These are phyloP conservation scores for Craterocephalus amniculus DNA, from an alignment of 2,797 vertebrate genomes.

Conservation along the genomic window DNA sequence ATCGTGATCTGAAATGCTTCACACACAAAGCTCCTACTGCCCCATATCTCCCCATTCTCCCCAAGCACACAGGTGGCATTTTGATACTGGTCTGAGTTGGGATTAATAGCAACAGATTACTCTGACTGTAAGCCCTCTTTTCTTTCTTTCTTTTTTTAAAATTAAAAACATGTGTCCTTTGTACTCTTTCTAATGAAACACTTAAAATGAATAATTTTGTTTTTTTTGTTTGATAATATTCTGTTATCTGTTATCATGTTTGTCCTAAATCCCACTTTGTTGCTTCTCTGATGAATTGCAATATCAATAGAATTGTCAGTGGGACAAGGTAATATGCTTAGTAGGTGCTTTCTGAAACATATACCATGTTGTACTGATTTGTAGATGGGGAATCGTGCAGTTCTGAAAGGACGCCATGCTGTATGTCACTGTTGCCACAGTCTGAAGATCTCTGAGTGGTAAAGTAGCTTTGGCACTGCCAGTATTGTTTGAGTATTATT, in stretches of 20 bases:
- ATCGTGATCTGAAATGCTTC: neutral
- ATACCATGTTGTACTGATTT: neutral
- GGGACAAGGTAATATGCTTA: neutral
- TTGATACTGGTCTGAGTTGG: neutral
- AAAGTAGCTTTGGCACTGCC: slow-evolving; percentile 15
- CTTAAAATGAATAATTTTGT: neutral
- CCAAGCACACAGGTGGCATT: neutral
- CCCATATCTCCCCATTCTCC: neutral
- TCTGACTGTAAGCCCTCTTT: neutral
- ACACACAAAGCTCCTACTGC: neutral
- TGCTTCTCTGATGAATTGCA: neutral
- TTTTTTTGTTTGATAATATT: neutral
- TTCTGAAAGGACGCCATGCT: slow-evolving; percentile 2
- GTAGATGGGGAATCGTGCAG: slow-evolving; percentile 1
- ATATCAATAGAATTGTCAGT: neutral
- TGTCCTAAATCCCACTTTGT: neutral
- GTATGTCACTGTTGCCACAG: neutral
- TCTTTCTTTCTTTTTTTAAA: neutral
- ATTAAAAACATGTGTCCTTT: neutral
- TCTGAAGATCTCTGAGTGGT: slow-evolving; percentile 2
- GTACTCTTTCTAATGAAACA: neutral
- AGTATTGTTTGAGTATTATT: slow-evolving; percentile 38
- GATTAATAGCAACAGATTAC: neutral
- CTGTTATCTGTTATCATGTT: neutral
- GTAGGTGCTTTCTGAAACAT: neutral